These are phyloP conservation scores for Probosciger aterrimus DNA, from an alignment of 2,113 vertebrate species.

Conservation along the genomic window DNA sequence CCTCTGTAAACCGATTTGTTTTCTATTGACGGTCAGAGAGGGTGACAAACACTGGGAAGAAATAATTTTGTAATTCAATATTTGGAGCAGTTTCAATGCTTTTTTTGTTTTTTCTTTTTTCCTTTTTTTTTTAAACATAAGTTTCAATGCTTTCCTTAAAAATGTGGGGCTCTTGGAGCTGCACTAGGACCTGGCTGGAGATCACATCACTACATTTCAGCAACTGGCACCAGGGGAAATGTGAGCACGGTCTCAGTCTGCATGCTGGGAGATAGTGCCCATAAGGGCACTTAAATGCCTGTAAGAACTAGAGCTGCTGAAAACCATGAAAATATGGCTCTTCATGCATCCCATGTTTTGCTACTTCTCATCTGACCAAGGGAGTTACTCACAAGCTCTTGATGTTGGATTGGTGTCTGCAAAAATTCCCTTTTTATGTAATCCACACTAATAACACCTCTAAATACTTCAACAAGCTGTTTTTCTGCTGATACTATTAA, in stretches of 20 bases:
- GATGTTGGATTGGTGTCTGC: background rate
- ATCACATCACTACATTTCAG: background rate
- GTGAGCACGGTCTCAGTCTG: rapidly evolving
- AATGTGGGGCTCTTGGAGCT: background rate
- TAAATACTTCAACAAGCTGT: background rate
- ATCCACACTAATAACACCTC: background rate
- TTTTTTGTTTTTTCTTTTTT: background rate
- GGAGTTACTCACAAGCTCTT: background rate
- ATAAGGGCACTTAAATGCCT: background rate
- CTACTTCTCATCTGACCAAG: background rate
- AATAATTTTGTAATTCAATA: background rate
- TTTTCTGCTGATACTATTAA: background rate
- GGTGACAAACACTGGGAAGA: background rate
- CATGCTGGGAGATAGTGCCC: background rate
- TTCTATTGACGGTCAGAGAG: background rate
- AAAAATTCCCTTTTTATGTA: background rate
- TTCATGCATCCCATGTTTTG: background rate
- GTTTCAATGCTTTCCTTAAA: background rate
- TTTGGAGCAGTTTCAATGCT: background rate
- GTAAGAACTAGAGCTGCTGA: background rate
- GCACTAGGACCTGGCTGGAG: background rate
- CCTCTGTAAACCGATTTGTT: background rate
- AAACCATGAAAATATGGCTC: background rate
- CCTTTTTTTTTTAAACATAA: background rate
- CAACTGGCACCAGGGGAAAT: background rate